Evolutionary conservation across 2,113 vertebrate species (phyloP).

Genomic region (Oceanites oceanicus): DNA sequence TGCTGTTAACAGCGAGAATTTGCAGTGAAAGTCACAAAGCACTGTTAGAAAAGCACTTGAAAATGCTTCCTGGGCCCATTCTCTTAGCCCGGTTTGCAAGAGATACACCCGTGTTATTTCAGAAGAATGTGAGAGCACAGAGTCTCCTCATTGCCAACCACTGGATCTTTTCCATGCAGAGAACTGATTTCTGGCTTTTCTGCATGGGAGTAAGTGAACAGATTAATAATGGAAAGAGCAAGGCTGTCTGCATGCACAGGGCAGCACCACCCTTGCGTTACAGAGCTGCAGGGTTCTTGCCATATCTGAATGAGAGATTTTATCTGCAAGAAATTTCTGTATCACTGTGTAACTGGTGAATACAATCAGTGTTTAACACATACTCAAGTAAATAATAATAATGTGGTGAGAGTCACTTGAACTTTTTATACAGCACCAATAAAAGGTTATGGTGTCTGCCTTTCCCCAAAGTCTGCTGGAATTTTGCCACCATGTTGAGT

Average conservation of each 20-base stretch:
- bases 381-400: not conserved
- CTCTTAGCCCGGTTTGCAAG: not conserved
- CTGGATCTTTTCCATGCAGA: not conserved
- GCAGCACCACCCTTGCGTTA: not conserved
- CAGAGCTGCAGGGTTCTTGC: not conserved
- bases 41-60: not conserved
- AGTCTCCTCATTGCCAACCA: not conserved
- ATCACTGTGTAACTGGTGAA: not conserved
- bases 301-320: not conserved
- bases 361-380: not conserved
- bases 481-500: not conserved
- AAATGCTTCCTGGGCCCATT: not conserved
- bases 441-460: not conserved
- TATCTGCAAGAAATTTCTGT: not conserved
- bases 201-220: not conserved
- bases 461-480: not conserved
- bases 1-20: not conserved
- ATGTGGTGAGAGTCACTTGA: not conserved
- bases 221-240: not conserved
- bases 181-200: not conserved
- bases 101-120: not conserved
- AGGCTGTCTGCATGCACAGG: not conserved
- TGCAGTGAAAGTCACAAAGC: not conserved
- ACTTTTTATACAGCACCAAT: not conserved
- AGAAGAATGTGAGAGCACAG: not conserved